Conservation (phyloP, 2,113 vertebrate species). For the Podilymbus podiceps region DNA sequence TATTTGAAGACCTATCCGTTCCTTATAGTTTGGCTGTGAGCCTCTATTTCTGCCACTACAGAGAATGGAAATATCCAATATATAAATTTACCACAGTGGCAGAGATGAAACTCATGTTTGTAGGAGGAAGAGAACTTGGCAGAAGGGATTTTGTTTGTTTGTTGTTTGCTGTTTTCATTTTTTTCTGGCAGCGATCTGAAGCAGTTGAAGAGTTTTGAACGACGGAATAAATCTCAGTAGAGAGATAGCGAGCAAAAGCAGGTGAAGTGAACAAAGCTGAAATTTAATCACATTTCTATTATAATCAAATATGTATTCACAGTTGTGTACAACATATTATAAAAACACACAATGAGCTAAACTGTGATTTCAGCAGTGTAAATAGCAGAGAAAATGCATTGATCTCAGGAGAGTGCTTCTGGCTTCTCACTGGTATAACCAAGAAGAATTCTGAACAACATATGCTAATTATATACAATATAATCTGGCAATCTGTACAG, state of each 20-base stretch:
- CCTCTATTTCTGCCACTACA: not conserved
- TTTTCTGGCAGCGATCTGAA: slow-evolving; percentile 34
- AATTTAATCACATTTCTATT: slow-evolving; percentile 65
- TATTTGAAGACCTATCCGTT: not conserved
- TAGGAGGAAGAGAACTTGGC: slow-evolving; percentile 11
- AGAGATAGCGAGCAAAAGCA: slow-evolving; percentile 16
- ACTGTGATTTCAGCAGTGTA: slow-evolving; percentile 49
- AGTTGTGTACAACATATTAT: slow-evolving; percentile 39
- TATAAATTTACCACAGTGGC: not conserved
- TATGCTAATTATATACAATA: slow-evolving; percentile 55
- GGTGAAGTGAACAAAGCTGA: slow-evolving; percentile 55
- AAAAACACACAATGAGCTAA: slow-evolving; percentile 46
- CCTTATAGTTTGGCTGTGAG: not conserved
- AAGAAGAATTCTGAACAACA: slow-evolving; percentile 18
- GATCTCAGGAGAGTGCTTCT: slow-evolving; percentile 50
- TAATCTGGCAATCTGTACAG: slow-evolving; percentile 32
- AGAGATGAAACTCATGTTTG: not conserved
- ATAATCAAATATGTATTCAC: slow-evolving; percentile 54
- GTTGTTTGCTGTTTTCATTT: slow-evolving; percentile 19
- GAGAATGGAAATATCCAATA: not conserved
- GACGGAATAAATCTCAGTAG: slow-evolving; percentile 38
- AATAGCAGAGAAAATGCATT: slow-evolving; percentile 51
- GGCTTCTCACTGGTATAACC: slow-evolving; percentile 26
- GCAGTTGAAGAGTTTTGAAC: slow-evolving; percentile 1
- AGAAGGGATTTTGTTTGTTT: slow-evolving; percentile 39